Conservation (phyloP, 2,888 invertebrate genomes). For the Pyrocoelia pectoralis region DNA sequence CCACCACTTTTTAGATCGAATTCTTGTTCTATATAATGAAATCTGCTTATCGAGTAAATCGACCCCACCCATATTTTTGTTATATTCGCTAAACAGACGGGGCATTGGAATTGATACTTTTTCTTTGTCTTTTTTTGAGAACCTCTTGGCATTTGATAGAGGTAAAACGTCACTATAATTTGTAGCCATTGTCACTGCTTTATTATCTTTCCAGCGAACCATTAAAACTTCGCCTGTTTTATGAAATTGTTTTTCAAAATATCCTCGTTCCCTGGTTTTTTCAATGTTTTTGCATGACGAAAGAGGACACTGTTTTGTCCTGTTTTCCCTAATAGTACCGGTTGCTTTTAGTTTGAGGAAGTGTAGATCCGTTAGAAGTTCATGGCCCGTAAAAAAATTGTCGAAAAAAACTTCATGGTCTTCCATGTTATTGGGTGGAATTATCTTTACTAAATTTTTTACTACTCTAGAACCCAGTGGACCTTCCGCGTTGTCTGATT, state of each 20-base stretch:
- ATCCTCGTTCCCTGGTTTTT: not conserved
- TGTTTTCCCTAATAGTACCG: too few relatives aligned
- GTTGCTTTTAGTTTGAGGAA: too few relatives aligned
- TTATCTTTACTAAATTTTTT: too few relatives aligned
- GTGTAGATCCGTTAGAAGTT: too few relatives aligned
- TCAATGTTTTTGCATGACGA: too few relatives aligned
- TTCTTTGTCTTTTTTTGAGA: constrained; percentile 8
- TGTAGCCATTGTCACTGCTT: too few relatives aligned
- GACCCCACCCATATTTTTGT: constrained; percentile 23
- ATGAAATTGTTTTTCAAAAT: not conserved
- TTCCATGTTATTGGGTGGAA: too few relatives aligned
- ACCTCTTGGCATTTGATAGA: not conserved
- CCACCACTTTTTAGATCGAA: constrained; percentile 26
- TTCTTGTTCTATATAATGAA: constrained; percentile 21
- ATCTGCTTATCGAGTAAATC: constrained; percentile 26
- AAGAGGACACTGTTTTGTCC: too few relatives aligned
- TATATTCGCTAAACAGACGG: constrained; percentile 16
- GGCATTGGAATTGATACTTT: constrained; percentile 15
- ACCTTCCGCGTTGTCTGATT: constrained; percentile 12
- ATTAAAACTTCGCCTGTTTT: not conserved
- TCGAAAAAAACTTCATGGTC: too few relatives aligned
- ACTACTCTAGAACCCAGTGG: constrained; percentile 19
- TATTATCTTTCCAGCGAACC: too few relatives aligned
- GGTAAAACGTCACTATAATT: too few relatives aligned
- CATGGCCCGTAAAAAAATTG: too few relatives aligned